Evolutionary conservation across 2,888 invertebrate species (phyloP).

Genomic region (Tipula vernalis): DNA sequence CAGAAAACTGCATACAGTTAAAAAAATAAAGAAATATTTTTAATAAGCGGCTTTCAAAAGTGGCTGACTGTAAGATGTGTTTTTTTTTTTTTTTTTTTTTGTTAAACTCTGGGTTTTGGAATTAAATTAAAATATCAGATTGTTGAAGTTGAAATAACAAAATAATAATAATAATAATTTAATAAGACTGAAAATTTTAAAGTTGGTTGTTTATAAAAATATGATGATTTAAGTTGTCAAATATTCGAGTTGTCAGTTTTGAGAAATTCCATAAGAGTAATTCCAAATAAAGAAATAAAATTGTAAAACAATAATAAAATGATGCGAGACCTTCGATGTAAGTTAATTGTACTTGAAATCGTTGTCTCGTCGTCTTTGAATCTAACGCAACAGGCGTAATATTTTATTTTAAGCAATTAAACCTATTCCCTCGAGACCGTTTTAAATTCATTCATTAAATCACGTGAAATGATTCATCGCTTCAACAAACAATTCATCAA

Average conservation of each 20-base stretch:
- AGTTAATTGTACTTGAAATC: not conserved
- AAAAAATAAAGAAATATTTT: not conserved
- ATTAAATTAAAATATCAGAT: not conserved
- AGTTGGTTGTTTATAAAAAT: not conserved
- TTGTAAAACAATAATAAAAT: not conserved
- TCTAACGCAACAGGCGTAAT: not conserved
- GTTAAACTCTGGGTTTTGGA: not conserved
- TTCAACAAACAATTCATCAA: not conserved
- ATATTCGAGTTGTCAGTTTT: not conserved
- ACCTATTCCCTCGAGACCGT: not conserved
- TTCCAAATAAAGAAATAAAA: not conserved
- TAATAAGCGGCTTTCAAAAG: conserved; percentile 4
- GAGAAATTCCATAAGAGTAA: not conserved
- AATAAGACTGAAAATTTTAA: not conserved
- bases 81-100: not conserved
- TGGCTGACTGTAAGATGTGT: not conserved
- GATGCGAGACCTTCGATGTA: not conserved
- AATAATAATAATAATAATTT: not conserved
- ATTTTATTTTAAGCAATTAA: not conserved
- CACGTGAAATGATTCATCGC: not conserved
- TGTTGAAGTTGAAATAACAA: not conserved
- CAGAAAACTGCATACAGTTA: not conserved
- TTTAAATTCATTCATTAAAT: not conserved
- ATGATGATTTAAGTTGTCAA: not conserved
- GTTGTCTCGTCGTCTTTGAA: not conserved